phyloP scores from a whole-genome alignment of 2,888 invertebrate species.

The Tuberolachnus salignus region DNA sequence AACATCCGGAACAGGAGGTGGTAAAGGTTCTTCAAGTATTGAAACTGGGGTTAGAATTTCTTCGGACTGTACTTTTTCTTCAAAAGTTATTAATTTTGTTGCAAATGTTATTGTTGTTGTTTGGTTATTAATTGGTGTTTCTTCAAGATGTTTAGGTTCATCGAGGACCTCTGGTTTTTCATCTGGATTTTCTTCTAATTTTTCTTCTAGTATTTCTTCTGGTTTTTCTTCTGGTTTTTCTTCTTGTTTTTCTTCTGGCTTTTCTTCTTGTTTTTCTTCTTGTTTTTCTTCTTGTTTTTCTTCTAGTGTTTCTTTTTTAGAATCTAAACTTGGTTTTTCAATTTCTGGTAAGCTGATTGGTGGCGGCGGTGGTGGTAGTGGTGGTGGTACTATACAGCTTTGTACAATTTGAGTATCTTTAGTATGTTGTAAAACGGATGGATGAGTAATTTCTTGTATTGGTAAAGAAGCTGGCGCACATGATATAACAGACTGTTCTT shows the following conservation, averaged over 20 bases:
- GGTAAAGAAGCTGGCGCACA: constrained; percentile 8
- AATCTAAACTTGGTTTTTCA: background rate
- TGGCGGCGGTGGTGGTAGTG: constrained; percentile 9
- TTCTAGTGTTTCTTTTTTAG: constrained; percentile 13
- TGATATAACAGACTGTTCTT: constrained; percentile 48
- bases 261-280: too few relatives aligned
- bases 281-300: background rate
- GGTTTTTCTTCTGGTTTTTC: too few relatives aligned
- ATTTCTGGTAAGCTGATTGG: constrained; percentile 6
- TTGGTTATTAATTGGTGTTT: constrained; percentile 18
- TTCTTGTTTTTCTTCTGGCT: too few relatives aligned
- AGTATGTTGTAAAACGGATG: constrained; percentile 47
- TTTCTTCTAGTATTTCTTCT: too few relatives aligned
- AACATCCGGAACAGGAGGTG: background rate
- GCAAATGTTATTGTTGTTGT: constrained; percentile 47
- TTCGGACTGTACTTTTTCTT: constrained; percentile 12
- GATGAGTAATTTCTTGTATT: constrained; percentile 38
- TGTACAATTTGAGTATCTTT: constrained; percentile 44
- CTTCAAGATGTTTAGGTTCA: constrained; percentile 19
- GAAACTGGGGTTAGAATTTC: background rate
- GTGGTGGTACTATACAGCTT: constrained; percentile 38
- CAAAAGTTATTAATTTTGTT: constrained; percentile 21
- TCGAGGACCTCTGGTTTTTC: background rate
- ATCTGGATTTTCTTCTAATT: too few relatives aligned
- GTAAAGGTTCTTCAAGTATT: constrained; percentile 7